These are phyloP conservation scores for Lophius piscatorius DNA, from an alignment of 2,113 vertebrate species.

Conservation along the genomic window DNA sequence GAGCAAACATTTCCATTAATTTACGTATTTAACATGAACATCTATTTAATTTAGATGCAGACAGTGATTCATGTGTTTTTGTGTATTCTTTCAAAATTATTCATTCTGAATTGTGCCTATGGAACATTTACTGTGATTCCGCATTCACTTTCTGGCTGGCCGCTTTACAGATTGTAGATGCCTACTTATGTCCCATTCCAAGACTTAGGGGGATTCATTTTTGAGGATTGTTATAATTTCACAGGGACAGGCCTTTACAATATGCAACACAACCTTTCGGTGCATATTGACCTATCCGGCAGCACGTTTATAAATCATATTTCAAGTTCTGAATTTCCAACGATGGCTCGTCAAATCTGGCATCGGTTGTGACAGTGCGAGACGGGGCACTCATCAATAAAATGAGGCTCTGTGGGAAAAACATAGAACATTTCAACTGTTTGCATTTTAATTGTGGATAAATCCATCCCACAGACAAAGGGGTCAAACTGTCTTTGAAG, in stretches of 20 bases:
- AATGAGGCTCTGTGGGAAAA: conserved; percentile 32
- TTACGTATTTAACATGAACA: conserved; percentile 51
- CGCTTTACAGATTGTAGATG: conserved; percentile 56
- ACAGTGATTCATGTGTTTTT: background rate
- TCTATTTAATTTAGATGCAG: conserved; percentile 31
- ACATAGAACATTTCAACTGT: conserved; percentile 27
- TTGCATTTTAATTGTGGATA: conserved; percentile 48
- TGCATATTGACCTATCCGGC: conserved; percentile 28
- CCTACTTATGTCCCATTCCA: conserved; percentile 47
- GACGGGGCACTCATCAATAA: conserved; percentile 52
- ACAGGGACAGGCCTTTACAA: conserved; percentile 18
- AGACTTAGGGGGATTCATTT: conserved; percentile 31
- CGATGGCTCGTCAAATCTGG: conserved; percentile 49
- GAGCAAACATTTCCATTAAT: conserved; percentile 49
- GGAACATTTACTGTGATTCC: conserved; percentile 22
- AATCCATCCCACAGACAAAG: conserved; percentile 19
- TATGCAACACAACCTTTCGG: conserved; percentile 6
- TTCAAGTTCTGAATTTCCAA: conserved; percentile 49
- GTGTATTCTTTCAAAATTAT: background rate
- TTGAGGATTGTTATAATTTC: conserved; percentile 45
- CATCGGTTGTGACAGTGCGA: conserved; percentile 53
- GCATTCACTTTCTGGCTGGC: conserved; percentile 19
- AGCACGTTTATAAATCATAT: conserved; percentile 58
- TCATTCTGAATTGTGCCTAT: conserved; percentile 9
- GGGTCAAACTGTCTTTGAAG: conserved; percentile 15